Percentiles rank a stretch among this genome's conserved stretches.
Evolutionary conservation across 2,888 invertebrate species (phyloP).

Genomic region (Caenorhabditis virilis): DNA sequence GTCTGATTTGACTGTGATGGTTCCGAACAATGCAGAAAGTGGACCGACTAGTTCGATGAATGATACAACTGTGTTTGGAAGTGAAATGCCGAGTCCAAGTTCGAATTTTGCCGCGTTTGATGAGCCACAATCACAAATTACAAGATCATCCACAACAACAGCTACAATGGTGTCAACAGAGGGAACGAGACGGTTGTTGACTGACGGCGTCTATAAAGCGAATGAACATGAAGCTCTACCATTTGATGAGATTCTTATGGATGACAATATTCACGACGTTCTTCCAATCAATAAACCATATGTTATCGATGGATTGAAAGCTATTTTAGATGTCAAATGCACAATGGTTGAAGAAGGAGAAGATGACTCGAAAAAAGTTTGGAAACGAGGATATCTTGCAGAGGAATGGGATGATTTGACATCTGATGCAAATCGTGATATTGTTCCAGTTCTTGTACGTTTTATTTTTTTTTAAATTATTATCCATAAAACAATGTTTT

Average conservation of each 20-base stretch:
- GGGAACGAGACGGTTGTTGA: no score
- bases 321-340: not conserved
- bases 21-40: not conserved
- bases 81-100: not conserved
- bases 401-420: conserved; percentile 27
- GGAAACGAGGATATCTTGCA: conserved; percentile 8
- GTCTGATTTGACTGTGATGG: not conserved
- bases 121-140: not conserved
- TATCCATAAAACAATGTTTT: not conserved
- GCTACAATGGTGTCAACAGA: not conserved
- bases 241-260: conserved; percentile 2
- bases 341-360: not conserved
- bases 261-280: not conserved
- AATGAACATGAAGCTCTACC: not conserved
- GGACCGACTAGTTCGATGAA: not conserved
- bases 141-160: not conserved
- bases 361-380: not conserved
- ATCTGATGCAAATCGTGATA: conserved; percentile 4
- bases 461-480: not conserved
- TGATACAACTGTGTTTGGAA: not conserved
- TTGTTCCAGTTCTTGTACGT: not conserved
- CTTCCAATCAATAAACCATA: not conserved
- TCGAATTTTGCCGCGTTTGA: not conserved
- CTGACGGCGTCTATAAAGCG: not conserved
- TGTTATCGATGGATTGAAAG: not conserved